Evolutionary conservation across 2,113 vertebrate species (phyloP).

Genomic region (Oenanthe oenanthe): DNA sequence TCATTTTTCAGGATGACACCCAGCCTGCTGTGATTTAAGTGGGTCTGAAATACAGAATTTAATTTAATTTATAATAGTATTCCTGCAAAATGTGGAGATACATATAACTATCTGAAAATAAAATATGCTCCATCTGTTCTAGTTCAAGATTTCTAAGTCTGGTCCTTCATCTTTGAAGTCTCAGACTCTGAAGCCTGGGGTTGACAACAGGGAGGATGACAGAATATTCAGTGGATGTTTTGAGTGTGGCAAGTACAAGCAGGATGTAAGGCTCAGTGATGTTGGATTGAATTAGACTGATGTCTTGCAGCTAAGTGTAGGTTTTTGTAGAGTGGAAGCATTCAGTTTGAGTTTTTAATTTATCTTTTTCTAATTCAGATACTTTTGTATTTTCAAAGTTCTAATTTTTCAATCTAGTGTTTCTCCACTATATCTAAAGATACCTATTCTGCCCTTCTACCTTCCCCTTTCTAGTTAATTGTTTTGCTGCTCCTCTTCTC

Average conservation of each 20-base stretch:
- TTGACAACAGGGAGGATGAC: neutral
- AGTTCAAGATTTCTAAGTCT: neutral
- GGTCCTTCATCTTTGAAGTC: neutral
- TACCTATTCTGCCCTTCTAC: neutral
- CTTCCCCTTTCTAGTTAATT: neutral
- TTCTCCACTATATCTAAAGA: neutral
- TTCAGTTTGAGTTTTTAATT: neutral
- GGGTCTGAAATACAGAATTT: conserved; percentile 16
- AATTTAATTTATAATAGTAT: neutral
- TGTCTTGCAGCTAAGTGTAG: neutral
- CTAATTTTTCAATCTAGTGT: neutral
- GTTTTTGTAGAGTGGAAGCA: neutral
- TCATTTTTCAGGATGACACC: neutral
- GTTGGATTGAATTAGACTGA: neutral
- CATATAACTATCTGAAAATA: neutral
- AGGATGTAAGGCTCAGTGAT: neutral
- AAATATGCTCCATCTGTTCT: conserved; percentile 9
- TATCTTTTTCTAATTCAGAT: neutral
- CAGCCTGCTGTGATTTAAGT: neutral
- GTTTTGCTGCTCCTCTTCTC: neutral
- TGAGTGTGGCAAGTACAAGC: neutral
- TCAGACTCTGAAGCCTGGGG: neutral
- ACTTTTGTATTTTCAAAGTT: neutral
- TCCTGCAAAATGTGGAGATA: neutral
- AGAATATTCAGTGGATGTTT: neutral